A percentile compares a stretch with the other conserved stretches of the same genome.
Evolutionary conservation across 2,888 invertebrate genomes (phyloP).

Genomic region (Trichacis sp.): DNA sequence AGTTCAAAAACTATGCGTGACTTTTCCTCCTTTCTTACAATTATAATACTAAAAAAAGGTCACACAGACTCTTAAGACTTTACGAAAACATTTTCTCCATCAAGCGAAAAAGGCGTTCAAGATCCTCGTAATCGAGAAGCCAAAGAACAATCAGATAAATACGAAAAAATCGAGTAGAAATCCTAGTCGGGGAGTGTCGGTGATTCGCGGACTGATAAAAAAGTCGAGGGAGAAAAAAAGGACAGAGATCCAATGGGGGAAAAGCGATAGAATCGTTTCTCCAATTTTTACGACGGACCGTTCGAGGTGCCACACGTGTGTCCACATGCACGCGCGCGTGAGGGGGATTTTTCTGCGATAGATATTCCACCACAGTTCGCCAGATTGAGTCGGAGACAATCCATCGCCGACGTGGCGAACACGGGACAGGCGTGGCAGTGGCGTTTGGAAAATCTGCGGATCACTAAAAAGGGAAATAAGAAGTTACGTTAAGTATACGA

Average conservation of each 20-base stretch:
- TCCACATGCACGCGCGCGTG: conserved; percentile 29
- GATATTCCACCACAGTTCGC: conserved; percentile 25
- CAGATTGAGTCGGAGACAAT: conserved; percentile 54
- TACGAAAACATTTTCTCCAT: neutral
- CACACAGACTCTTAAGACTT: too few species aligned
- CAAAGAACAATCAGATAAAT: conserved; percentile 39
- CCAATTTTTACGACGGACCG: conserved; percentile 43
- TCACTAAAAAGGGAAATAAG: conserved; percentile 49
- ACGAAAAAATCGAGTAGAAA: conserved; percentile 25
- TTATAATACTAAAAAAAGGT: too few species aligned
- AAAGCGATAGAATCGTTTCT: conserved; percentile 40
- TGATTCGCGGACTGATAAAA: conserved; percentile 26
- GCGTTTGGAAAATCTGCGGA: conserved; percentile 53
- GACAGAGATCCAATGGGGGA: conserved; percentile 27
- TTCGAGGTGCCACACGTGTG: conserved; percentile 23
- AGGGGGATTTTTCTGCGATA: conserved; percentile 46
- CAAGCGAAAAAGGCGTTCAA: conserved; percentile 26
- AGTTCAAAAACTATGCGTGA: too few species aligned
- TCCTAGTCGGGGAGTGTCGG: conserved; percentile 11
- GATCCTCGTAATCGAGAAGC: conserved; percentile 34
- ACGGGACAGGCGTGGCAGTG: conserved; percentile 60
- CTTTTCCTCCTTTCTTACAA: too few species aligned
- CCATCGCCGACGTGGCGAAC: conserved; percentile 55
- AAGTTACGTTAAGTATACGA: conserved; percentile 30
- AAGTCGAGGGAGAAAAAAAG: conserved; percentile 28